These are phyloP conservation scores for Malthinus flaveolus DNA, from an alignment of 2,888 invertebrate species.

Conservation along the genomic window DNA sequence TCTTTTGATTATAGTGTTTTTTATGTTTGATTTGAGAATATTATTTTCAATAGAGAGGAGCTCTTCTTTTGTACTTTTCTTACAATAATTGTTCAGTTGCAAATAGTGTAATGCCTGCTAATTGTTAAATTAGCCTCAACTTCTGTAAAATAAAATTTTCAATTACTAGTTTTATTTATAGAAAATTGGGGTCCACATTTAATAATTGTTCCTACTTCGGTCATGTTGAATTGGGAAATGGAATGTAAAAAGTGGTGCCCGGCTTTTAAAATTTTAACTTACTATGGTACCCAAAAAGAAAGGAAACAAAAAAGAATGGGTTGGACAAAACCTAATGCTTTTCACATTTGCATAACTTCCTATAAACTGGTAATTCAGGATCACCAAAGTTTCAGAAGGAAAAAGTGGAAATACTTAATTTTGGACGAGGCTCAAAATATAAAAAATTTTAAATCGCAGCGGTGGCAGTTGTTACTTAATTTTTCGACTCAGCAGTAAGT, in stretches of 20 bases:
- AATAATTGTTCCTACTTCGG: constrained; percentile 98
- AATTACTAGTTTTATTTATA: constrained; percentile 36
- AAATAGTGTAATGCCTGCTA: neutral
- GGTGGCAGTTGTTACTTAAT: constrained; percentile 96
- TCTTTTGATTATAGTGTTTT: too few relatives aligned
- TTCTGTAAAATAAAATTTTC: neutral
- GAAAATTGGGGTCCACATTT: constrained; percentile 98
- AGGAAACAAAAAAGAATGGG: constrained; percentile 87
- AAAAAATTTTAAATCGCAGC: constrained; percentile 98
- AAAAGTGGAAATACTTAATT: constrained; percentile 98
- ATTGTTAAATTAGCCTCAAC: too few relatives aligned
- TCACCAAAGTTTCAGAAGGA: constrained; percentile 94
- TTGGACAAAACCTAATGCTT: constrained; percentile 98
- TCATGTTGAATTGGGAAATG: constrained; percentile 99
- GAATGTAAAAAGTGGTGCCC: constrained; percentile 99
- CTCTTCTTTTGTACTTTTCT: too few relatives aligned
- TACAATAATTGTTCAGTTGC: neutral
- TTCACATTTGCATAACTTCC: constrained; percentile 97
- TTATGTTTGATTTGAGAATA: too few relatives aligned
- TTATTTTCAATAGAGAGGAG: too few relatives aligned
- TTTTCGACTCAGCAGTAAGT: constrained; percentile 87
- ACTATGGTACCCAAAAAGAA: constrained; percentile 96
- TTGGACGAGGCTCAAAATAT: constrained; percentile 99
- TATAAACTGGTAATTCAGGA: constrained; percentile 98
- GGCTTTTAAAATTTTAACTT: constrained; percentile 97